Conservation (phyloP, 2,888 invertebrate genomes). For the Macrosiphum euphorbiae region DNA sequence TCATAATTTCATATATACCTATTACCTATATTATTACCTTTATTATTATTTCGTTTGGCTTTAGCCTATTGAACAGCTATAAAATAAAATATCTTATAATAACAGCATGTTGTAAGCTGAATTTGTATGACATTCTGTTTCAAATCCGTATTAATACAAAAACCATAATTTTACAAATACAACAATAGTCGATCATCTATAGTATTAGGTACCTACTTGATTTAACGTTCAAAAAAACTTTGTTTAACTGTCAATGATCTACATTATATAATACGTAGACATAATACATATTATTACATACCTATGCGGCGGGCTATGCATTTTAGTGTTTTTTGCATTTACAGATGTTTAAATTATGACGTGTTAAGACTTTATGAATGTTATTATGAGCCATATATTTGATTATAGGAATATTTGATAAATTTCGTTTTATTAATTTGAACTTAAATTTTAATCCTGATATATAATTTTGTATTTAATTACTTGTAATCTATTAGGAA, state of each 20-base stretch:
- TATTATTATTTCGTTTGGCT: background rate
- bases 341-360: background rate
- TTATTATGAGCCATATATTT: background rate
- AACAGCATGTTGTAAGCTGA: background rate
- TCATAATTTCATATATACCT: background rate
- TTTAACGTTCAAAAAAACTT: background rate
- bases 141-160: background rate
- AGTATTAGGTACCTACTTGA: too few relatives aligned
- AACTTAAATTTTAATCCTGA: background rate
- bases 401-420: background rate
- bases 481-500: background rate
- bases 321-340: background rate
- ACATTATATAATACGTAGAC: background rate
- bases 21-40: background rate
- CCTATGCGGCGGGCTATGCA: background rate
- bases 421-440: background rate
- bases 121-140: background rate
- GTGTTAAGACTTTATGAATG: background rate
- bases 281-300: background rate
- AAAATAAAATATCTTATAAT: background rate
- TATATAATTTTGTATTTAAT: background rate
- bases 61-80: background rate
- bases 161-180: background rate
- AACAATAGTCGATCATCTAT: too few relatives aligned
- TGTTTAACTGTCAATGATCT: conserved; percentile 20